Percentiles rank a stretch among this genome's conserved stretches.
Evolutionary conservation across 2,797 vertebrate species (phyloP).

Genomic region (Podarcis siculus): DNA sequence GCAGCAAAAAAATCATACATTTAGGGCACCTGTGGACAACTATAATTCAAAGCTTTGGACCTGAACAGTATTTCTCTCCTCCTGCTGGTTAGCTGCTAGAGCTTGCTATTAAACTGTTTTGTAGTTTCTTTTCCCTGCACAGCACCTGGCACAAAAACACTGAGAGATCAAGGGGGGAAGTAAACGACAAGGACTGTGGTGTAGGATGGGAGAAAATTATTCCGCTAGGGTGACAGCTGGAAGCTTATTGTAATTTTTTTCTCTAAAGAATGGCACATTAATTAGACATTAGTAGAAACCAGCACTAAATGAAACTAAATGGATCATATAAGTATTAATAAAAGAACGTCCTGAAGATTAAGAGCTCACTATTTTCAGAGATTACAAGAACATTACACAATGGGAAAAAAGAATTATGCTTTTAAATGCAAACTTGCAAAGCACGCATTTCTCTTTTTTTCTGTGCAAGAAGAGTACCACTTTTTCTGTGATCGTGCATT

Average conservation of each 20-base stretch:
- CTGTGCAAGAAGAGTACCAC: neutral
- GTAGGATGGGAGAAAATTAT: neutral
- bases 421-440: neutral
- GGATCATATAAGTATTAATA: slow-evolving; percentile 37
- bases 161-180: neutral
- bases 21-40: too few relatives aligned
- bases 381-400: slow-evolving; percentile 4
- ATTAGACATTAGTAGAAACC: slow-evolving; percentile 19
- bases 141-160: slow-evolving; percentile 9
- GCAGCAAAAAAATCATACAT: too few relatives aligned
- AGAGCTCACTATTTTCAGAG: slow-evolving; percentile 4
- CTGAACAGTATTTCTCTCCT: neutral
- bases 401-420: neutral
- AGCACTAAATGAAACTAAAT: slow-evolving; percentile 32
- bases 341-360: slow-evolving; percentile 35
- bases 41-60: neutral
- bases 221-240: slow-evolving; percentile 29
- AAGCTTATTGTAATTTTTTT: slow-evolving; percentile 13
- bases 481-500: neutral
- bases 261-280: slow-evolving; percentile 36
- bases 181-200: neutral
- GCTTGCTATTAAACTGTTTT: neutral
- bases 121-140: neutral
- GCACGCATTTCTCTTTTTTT: neutral
- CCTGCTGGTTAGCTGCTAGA: neutral